These are phyloP conservation scores for Sminthopsis crassicaudata DNA, from an alignment of 2,113 vertebrate genomes.

Conservation along the genomic window DNA sequence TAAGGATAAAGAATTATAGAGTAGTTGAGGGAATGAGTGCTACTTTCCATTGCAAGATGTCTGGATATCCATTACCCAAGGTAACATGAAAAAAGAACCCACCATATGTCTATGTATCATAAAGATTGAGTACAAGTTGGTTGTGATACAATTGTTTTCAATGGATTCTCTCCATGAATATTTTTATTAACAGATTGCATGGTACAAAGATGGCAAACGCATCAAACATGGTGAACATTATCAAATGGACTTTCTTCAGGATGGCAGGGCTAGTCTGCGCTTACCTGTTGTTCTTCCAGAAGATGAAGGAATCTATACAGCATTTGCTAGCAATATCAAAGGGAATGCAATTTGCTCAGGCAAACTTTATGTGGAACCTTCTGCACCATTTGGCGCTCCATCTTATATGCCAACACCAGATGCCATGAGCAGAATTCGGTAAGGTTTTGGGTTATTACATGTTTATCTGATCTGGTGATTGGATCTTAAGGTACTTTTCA, in stretches of 20 bases:
- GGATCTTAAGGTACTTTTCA: conserved; percentile 16
- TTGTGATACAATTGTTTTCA: background rate
- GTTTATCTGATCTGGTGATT: conserved; percentile 1
- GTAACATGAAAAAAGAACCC: conserved; percentile 79
- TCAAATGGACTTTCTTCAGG: conserved; percentile 93
- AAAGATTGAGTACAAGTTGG: background rate
- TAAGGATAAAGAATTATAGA: conserved; percentile 95
- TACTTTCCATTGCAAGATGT: conserved; percentile 96
- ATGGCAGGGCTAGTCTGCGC: conserved; percentile 93
- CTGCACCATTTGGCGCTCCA: conserved; percentile 87
- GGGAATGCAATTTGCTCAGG: conserved; percentile 97
- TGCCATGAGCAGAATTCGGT: conserved; percentile 94
- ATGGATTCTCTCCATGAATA: conserved; percentile 37
- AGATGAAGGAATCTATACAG: conserved; percentile 98
- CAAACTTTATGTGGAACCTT: conserved; percentile 95
- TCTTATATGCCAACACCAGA: conserved; percentile 93
- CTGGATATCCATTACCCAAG: conserved; percentile 95
- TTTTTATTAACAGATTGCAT: conserved; percentile 88
- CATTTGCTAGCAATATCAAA: conserved; percentile 93
- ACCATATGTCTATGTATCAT: background rate
- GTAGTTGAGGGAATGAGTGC: conserved; percentile 95
- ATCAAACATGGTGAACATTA: conserved; percentile 90
- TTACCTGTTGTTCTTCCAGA: conserved; percentile 93
- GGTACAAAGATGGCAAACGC: conserved; percentile 98
- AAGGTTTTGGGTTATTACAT: conserved; percentile 21